A percentile compares a stretch with the other conserved stretches of the same genome.
These are phyloP conservation scores for Leptoclinus maculatus DNA, from an alignment of 2,797 vertebrate species.

Conservation along the genomic window DNA sequence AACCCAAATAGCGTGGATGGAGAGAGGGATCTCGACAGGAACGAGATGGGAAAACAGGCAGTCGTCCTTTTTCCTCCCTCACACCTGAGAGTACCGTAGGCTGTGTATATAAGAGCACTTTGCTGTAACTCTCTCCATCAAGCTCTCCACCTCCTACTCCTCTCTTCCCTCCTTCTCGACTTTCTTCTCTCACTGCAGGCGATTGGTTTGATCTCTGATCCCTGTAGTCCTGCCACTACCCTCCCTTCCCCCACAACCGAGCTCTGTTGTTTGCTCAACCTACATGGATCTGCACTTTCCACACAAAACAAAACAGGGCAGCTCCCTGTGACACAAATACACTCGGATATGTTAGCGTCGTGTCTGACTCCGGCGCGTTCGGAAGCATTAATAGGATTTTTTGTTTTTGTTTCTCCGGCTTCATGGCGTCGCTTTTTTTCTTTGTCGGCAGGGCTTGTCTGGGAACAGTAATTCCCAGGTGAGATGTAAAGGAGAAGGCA, in stretches of 20 bases:
- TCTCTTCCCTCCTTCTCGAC: constrained; percentile 35
- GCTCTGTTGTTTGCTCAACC: constrained; percentile 64
- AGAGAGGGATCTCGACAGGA: constrained; percentile 54
- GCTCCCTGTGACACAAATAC: constrained; percentile 50
- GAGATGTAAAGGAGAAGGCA: constrained; percentile 37
- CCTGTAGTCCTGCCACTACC: constrained; percentile 67
- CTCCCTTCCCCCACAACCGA: constrained; percentile 50
- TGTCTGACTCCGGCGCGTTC: constrained; percentile 22
- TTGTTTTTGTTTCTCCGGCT: constrained; percentile 29
- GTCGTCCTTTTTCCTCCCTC: constrained; percentile 65
- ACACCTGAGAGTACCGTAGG: constrained; percentile 74
- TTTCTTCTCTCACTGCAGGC: constrained; percentile 70
- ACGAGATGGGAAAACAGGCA: constrained; percentile 71
- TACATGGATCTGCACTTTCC: constrained; percentile 54
- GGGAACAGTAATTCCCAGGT: constrained; percentile 47
- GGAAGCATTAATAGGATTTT: constrained; percentile 39
- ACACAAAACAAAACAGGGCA: constrained; percentile 36
- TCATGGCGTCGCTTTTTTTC: constrained; percentile 19
- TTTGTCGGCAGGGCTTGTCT: constrained; percentile 43
- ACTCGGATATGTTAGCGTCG: constrained; percentile 31
- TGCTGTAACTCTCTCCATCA: constrained; percentile 73
- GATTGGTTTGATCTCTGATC: constrained; percentile 78
- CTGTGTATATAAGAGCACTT: constrained; percentile 63
- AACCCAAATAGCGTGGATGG: constrained; percentile 55
- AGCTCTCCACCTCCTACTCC: constrained; percentile 51